Base-by-base conservation (phyloP, 64 coral and sea anemone genomes). In the Trachythela sp. region DNA sequence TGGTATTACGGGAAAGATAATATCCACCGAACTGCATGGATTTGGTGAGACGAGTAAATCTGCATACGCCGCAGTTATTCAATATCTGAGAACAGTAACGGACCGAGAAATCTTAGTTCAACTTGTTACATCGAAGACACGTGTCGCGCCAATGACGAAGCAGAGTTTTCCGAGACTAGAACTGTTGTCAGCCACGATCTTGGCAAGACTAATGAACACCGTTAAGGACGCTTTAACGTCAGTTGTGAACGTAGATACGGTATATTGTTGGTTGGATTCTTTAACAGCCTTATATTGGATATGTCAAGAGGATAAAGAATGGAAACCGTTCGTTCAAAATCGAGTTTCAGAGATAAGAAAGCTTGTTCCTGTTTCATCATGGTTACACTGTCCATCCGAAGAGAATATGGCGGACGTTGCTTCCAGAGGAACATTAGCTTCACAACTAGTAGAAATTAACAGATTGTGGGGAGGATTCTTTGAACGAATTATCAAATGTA, bases 141-240 rank as follows among this genome's bases (percentile, higher is more conserved):
- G 77, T 58, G 88, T 84, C 31, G 72, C 88, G 9, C 50, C 51
- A 41, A 10, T 90, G 26, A n/a, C 31, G 9, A 84, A 90, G 49
- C 88, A 90, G 45, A 90, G 50, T 40, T 56, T 84, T 56, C 88
- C 77, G 20, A 56, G 88, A 41, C 77, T 90, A 33, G 50, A 90
- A 84, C 77, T 90, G 29, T 40, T 84, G 39, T 84, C 34, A 59
- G 36, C 88, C 50, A 30, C 83, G 26, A 90, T 52, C 54, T 43
- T 90, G 39, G 41, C 88, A 45, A 52, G 75, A 58, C 43, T 90
- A 48, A 52, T 90, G 13, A 84, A 59, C 30, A 2, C 76, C 37
- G 20, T 90, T 56, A 83, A 90, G 39, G 33, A 84, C 22, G 48
- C 77, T 11, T 49, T 49, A 49, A 49, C 48, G 48, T 49, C 88